A percentile compares a stretch with the other conserved stretches of the same genome.
Conservation (phyloP, 2,797 vertebrate genomes). For the Girardinus metallicus region DNA sequence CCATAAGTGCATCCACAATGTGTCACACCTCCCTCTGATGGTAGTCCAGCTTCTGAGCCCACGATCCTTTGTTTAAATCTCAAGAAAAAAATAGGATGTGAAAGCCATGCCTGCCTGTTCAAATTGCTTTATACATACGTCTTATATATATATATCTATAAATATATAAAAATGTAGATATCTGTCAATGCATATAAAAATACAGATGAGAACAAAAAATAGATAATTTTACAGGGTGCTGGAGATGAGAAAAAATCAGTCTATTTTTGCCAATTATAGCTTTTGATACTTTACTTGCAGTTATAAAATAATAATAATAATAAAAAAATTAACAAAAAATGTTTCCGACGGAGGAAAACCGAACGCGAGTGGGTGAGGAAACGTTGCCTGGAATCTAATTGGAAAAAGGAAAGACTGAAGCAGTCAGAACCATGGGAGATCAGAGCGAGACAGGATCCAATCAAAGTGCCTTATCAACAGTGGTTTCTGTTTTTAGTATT, state of each 20-base stretch:
- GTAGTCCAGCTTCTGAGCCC: constrained; percentile 66
- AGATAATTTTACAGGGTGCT: constrained; percentile 99
- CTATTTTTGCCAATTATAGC: constrained; percentile 99
- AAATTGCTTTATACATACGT: constrained; percentile 99
- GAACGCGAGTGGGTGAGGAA: constrained; percentile 45
- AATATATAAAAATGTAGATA: constrained; percentile 94
- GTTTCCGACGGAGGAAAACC: constrained; percentile 68
- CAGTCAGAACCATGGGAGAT: constrained; percentile 61
- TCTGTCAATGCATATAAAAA: constrained; percentile 94
- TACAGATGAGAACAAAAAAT: constrained; percentile 95
- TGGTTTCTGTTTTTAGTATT: constrained; percentile 81
- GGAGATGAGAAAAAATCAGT: constrained; percentile 87
- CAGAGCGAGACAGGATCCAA: constrained; percentile 58
- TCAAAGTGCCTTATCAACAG: constrained; percentile 86
- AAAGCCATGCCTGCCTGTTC: constrained; percentile 99
- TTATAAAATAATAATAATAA: constrained; percentile 93
- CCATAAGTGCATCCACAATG: constrained; percentile 82
- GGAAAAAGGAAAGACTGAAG: constrained; percentile 75
- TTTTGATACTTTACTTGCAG: constrained; percentile 98
- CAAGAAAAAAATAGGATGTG: constrained; percentile 99
- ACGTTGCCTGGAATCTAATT: constrained; percentile 76
- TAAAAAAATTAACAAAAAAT: constrained; percentile 76
- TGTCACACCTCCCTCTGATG: constrained; percentile 71
- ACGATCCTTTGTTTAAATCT: constrained; percentile 88
- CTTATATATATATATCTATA: constrained; percentile 77